phyloP scores from a whole-genome alignment of 2,888 invertebrate genomes.

The Caenorhabditis sp. region DNA sequence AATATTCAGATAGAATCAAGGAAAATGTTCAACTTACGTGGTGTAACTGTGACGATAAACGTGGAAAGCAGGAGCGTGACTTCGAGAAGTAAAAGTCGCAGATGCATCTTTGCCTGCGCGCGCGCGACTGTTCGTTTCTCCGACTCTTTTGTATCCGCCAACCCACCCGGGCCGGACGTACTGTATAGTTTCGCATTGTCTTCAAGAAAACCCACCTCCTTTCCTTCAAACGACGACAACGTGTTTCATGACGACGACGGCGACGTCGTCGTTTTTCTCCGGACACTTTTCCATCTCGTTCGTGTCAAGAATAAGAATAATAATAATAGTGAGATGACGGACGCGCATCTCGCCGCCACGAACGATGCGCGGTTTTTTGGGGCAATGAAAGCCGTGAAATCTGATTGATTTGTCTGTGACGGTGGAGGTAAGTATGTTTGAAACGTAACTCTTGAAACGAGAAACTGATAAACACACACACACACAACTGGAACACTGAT shows the following conservation, averaged over 20 bases:
- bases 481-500: too few species aligned
- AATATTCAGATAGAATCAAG: too few species aligned
- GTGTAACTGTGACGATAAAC: not conserved
- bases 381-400: constrained; percentile 43
- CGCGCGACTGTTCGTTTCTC: constrained; percentile 58
- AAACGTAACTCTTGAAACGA: too few species aligned
- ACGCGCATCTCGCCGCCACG: constrained; percentile 27
- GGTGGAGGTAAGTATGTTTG: constrained; percentile 1
- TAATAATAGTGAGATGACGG: too few species aligned
- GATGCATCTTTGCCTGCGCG: constrained; percentile 28
- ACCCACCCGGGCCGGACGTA: constrained; percentile 44
- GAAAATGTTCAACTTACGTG: constrained; percentile 32
- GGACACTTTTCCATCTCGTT: constrained; percentile 23
- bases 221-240: too few species aligned
- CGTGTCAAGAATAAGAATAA: constrained; percentile 49
- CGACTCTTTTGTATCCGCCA: constrained; percentile 56
- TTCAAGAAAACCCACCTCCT: constrained; percentile 39
- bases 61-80: constrained; percentile 30
- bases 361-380: constrained; percentile 15
- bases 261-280: constrained; percentile 41
- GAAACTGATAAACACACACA: too few species aligned
- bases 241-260: constrained; percentile 51
- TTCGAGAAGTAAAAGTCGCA: constrained; percentile 50
- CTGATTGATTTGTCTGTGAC: constrained; percentile 38
- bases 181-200: constrained; percentile 60